Conservation (phyloP, 2,888 invertebrate genomes). For the Pseudeuparius sepicola region DNA sequence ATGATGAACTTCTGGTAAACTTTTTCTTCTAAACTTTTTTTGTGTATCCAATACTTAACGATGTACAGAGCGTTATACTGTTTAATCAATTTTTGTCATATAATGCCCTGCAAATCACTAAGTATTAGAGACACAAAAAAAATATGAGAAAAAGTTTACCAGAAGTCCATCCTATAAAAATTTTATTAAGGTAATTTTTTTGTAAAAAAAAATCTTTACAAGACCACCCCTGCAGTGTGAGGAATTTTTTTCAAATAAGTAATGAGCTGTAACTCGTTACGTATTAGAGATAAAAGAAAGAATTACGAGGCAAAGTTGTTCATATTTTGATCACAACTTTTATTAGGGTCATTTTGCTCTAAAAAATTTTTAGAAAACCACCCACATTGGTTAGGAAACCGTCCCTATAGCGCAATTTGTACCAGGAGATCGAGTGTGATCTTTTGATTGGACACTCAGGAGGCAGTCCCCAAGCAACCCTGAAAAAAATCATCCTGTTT, state of each 20-base stretch:
- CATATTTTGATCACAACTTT: conserved; percentile 1
- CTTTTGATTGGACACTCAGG: conserved; percentile 1
- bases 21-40: conserved; percentile 1
- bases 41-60: conserved; percentile 1
- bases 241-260: neutral
- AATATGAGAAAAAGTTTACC: neutral
- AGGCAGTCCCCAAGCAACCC: too few species aligned
- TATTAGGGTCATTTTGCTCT: conserved; percentile 1
- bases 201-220: conserved; percentile 1
- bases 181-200: conserved; percentile 2
- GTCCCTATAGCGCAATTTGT: conserved; percentile 1
- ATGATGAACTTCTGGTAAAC: neutral
- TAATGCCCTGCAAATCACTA: too few species aligned
- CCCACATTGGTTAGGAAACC: conserved; percentile 1
- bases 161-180: neutral
- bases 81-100: too few species aligned
- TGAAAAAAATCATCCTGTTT: too few species aligned
- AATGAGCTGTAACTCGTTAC: conserved; percentile 2
- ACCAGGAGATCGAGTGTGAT: conserved; percentile 1
- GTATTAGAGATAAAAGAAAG: conserved; percentile 1
- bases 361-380: conserved; percentile 1
- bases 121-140: conserved; percentile 3
- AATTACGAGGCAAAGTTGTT: conserved; percentile 2
- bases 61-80: too few species aligned
- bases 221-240: neutral